These are phyloP conservation scores for Drosophila asahinai DNA, from an alignment of 1,140 invertebrate species.

Conservation along the genomic window DNA sequence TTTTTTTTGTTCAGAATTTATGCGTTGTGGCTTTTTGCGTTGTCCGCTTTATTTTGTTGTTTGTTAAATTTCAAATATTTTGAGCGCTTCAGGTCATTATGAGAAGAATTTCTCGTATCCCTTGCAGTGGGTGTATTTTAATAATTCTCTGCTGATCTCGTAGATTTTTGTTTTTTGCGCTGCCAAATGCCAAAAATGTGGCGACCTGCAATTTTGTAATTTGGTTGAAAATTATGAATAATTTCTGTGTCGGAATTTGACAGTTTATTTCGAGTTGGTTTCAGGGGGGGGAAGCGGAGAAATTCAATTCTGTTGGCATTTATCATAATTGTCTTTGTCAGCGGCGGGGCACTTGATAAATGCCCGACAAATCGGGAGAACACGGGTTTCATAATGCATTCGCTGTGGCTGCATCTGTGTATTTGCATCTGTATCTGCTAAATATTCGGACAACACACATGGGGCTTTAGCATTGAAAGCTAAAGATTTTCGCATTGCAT, in stretches of 20 bases:
- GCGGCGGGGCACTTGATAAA: conserved; percentile 33
- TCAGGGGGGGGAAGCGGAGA: not conserved
- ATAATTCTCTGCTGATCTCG: conserved; percentile 1
- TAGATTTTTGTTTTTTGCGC: conserved; percentile 9
- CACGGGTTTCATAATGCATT: conserved; percentile 44
- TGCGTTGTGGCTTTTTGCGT: conserved; percentile 26
- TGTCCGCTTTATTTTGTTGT: conserved; percentile 38
- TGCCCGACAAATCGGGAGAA: conserved; percentile 40
- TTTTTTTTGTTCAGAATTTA: conserved; percentile 50
- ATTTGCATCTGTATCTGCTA: conserved; percentile 5
- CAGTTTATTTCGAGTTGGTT: conserved; percentile 15
- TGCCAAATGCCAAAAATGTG: conserved; percentile 39
- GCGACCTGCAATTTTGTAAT: conserved; percentile 46
- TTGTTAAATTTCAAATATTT: conserved; percentile 70
- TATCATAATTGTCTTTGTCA: conserved; percentile 51
- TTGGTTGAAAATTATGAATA: conserved; percentile 49
- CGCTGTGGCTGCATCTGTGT: not conserved
- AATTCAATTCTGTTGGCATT: conserved; percentile 39
- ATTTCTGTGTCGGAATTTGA: conserved; percentile 52
- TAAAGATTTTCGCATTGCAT: conserved; percentile 67
- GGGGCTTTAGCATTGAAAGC: conserved; percentile 70
- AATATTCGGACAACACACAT: conserved; percentile 44
- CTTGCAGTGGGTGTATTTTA: conserved; percentile 24
- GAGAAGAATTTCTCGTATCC: conserved; percentile 56
- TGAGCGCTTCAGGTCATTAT: conserved; percentile 60